Evolutionary conservation across 2,888 invertebrate genomes (phyloP).

Genomic region (Anodontia alba): DNA sequence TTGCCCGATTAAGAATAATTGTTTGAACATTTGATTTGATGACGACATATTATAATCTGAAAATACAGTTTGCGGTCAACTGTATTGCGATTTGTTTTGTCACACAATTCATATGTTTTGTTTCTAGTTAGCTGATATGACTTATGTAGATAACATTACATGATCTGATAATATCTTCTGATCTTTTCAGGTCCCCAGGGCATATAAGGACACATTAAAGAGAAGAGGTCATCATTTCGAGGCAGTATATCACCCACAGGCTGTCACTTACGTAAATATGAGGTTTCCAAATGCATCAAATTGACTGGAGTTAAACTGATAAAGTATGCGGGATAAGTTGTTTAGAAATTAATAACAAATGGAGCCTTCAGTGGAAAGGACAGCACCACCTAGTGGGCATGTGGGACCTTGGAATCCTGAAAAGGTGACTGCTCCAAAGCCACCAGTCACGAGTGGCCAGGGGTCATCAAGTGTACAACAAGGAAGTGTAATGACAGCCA

Average conservation of each 20-base stretch:
- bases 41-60: no score
- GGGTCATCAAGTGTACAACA: background rate
- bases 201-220: background rate
- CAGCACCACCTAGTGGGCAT: background rate
- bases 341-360: background rate
- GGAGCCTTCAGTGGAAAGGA: background rate
- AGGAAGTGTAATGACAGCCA: background rate
- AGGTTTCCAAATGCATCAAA: background rate
- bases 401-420: slow-evolving; percentile 29
- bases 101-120: no score
- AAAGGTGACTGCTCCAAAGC: slow-evolving; percentile 45
- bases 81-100: no score
- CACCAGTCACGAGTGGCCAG: slow-evolving; percentile 25
- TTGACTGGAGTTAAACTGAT: background rate
- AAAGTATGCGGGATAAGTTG: background rate
- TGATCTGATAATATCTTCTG: background rate
- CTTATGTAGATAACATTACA: background rate
- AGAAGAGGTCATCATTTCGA: background rate
- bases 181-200: slow-evolving; percentile 4
- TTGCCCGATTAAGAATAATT: no score
- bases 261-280: slow-evolving; percentile 8
- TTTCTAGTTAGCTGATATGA: no score
- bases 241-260: background rate
- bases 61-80: no score
- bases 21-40: no score